Evolutionary conservation across 2,113 vertebrate genomes (phyloP), one percentile per base, ranked within the genome.

Genomic region (Boulengeromyrus knoepffleri): DNA sequence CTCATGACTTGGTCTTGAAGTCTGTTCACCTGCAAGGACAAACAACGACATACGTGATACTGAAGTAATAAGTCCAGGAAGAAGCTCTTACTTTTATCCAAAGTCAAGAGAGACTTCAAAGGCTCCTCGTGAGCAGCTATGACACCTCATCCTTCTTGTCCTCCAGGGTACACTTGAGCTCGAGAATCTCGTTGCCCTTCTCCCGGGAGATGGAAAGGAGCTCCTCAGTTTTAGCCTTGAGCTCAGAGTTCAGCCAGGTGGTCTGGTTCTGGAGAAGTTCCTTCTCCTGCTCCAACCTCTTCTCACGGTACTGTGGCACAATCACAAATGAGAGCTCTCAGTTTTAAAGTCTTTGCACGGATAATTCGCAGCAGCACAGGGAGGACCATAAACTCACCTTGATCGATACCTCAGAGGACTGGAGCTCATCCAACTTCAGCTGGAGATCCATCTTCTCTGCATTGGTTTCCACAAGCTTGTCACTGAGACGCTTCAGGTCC

Each of bases 221-320:
- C 89, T 99, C 98, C 52, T 99, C 97, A 0, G 97, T 99, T 96
- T 99, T 99, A 70, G 95, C 95, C 94, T 98, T 97, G 93, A 99
- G 92, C 90, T 99, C 97, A 0, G 95, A 24, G 27, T 96, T 97
- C 89, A 99, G 92, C 98, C 98, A 99, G 0, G 95, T 95, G 12
- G 97, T 97, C 77, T 99, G 98, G 92, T 94, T 97, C 92, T 97
- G 97, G 0, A 98, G 93, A 9, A 99, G 94, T 91, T 99, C 98
- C 36, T 98, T 99, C 91, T 99, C 98, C 92, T 99, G 98, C 88
- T 98, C 97, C 95, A 98, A 94, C 4, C 97, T 97, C 90, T 97
- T 99, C 93, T 99, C 98, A 27, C 97, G 96, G 92, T 97, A 96
- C 98, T 99, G 88, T 56, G 89, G 89, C 31, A 92, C 88, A 89